Evolutionary conservation across 2,888 invertebrate genomes (phyloP).

Genomic region (Clistopyga incitator): DNA sequence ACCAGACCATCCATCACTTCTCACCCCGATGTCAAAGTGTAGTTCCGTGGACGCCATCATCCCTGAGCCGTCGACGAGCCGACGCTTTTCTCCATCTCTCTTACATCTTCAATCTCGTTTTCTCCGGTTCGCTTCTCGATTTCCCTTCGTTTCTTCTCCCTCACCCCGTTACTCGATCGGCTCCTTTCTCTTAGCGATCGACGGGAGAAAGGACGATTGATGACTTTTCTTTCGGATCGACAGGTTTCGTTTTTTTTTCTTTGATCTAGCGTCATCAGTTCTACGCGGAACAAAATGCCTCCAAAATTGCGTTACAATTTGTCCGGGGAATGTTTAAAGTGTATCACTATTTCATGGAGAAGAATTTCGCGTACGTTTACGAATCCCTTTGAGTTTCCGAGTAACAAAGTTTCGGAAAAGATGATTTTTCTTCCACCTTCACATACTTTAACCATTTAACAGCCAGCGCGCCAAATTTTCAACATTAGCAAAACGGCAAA

Average conservation of each 20-base stretch:
- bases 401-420: too few relatives aligned
- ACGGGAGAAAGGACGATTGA: slow-evolving; percentile 68
- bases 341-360: not conserved
- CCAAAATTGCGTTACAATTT: not conserved
- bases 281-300: not conserved
- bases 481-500: too few relatives aligned
- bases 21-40: slow-evolving; percentile 51
- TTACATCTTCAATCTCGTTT: slow-evolving; percentile 63
- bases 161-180: slow-evolving; percentile 42
- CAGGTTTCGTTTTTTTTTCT: not conserved
- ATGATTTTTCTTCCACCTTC: too few relatives aligned
- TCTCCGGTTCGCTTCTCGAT: slow-evolving; percentile 54
- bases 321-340: not conserved
- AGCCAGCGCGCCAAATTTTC: too few relatives aligned
- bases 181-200: slow-evolving; percentile 53
- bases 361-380: not conserved
- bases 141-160: slow-evolving; percentile 39
- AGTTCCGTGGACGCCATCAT: slow-evolving; percentile 65
- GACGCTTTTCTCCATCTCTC: slow-evolving; percentile 57
- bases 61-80: not conserved
- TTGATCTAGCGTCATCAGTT: slow-evolving; percentile 11
- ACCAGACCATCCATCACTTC: slow-evolving; percentile 63
- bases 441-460: too few relatives aligned
- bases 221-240: slow-evolving; percentile 63
- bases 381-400: too few relatives aligned